Percentiles rank a stretch among this genome's conserved stretches.
phyloP scores from a whole-genome alignment of 1,140 invertebrate genomes.

The Globodera ellingtonae region DNA sequence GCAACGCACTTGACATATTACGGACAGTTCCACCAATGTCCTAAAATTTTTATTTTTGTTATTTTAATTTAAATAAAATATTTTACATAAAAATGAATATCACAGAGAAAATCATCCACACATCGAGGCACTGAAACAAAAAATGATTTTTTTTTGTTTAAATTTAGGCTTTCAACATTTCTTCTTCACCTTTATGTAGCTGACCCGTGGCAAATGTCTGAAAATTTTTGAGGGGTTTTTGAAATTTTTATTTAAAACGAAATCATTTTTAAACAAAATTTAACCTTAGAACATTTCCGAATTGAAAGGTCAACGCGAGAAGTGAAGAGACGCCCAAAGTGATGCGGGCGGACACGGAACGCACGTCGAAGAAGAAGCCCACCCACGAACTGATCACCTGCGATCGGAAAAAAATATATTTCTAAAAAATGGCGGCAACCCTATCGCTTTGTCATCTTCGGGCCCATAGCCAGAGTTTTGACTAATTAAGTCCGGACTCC shows the following conservation, averaged over 20 bases:
- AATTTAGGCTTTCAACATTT: constrained; percentile 38
- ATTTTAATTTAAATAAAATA: constrained; percentile 30
- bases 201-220: constrained; percentile 62
- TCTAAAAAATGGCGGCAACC: too few relatives aligned
- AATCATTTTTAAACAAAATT: neutral
- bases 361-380: constrained; percentile 64
- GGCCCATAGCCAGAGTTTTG: too few relatives aligned
- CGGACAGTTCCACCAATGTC: constrained; percentile 63
- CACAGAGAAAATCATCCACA: constrained; percentile 64
- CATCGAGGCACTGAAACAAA: constrained; percentile 61
- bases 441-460: too few relatives aligned
- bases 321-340: constrained; percentile 61
- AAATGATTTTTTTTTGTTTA: constrained; percentile 2
- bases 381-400: constrained; percentile 61
- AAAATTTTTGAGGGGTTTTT: constrained; percentile 23
- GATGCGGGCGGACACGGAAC: constrained; percentile 62
- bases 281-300: constrained; percentile 56
- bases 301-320: constrained; percentile 63
- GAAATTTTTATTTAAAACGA: too few relatives aligned
- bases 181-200: constrained; percentile 58
- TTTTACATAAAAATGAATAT: constrained; percentile 54
- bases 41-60: constrained; percentile 56
- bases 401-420: neutral
- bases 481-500: too few relatives aligned
- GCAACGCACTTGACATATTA: constrained; percentile 60